These are phyloP conservation scores for Tinea pellionella DNA, from an alignment of 2,888 invertebrate genomes.

Conservation along the genomic window DNA sequence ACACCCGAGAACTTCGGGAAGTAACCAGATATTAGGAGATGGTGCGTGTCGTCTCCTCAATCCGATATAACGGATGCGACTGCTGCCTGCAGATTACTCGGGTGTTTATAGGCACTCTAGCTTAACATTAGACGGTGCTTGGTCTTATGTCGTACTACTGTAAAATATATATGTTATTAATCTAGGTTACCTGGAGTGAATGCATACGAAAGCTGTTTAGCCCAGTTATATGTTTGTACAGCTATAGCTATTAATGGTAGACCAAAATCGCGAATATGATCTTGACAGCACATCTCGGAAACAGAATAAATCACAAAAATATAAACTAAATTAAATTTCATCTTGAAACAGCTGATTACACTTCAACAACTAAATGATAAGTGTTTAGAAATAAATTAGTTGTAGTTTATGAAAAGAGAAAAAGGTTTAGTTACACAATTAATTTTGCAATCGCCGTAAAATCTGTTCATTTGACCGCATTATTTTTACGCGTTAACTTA, in stretches of 20 bases:
- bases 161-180: too few species aligned
- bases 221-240: constrained; percentile 77
- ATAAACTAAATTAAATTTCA: background rate
- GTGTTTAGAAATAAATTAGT: background rate
- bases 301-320: background rate
- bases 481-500: background rate
- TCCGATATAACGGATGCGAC: too few species aligned
- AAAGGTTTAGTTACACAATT: background rate
- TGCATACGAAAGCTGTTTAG: constrained; percentile 85
- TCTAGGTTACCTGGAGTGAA: constrained; percentile 76
- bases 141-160: too few species aligned
- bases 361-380: background rate
- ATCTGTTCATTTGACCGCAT: background rate
- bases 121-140: too few species aligned
- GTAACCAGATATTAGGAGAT: too few species aligned
- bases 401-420: background rate
- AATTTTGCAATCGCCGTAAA: background rate
- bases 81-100: too few species aligned
- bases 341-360: background rate
- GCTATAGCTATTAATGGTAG: constrained; percentile 79
- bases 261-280: constrained; percentile 46
- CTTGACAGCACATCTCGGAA: background rate
- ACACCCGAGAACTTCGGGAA: too few species aligned
- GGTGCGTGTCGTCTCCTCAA: too few species aligned
- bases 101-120: too few species aligned